These are phyloP conservation scores for Acrossocheilus wenchowensis DNA, from an alignment of 2,797 vertebrate species.

Conservation along the genomic window DNA sequence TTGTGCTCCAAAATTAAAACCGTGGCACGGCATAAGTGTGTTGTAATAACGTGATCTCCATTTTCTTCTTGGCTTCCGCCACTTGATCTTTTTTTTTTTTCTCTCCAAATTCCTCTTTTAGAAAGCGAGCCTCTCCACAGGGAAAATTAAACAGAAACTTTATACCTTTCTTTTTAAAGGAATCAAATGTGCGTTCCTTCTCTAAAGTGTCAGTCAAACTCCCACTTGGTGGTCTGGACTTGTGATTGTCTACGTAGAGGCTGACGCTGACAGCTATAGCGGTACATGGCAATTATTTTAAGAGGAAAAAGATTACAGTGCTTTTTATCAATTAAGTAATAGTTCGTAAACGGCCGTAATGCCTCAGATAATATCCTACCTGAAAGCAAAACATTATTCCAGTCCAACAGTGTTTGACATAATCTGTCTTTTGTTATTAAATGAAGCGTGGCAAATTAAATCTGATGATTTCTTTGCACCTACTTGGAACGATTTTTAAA, in stretches of 20 bases:
- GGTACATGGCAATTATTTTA: slow-evolving; percentile 48
- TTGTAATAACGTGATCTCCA: slow-evolving; percentile 30
- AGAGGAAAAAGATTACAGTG: slow-evolving; percentile 39
- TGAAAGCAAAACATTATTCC: slow-evolving; percentile 33
- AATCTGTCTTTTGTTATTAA: slow-evolving; percentile 27
- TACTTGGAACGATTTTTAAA: neutral
- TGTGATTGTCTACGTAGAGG: slow-evolving; percentile 4
- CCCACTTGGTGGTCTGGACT: slow-evolving; percentile 51
- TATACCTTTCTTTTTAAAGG: slow-evolving; percentile 44
- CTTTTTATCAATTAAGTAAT: slow-evolving; percentile 39
- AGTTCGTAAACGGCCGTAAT: slow-evolving; percentile 26
- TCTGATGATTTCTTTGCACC: slow-evolving; percentile 29
- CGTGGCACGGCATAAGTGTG: neutral
- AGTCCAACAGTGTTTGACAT: slow-evolving; percentile 29
- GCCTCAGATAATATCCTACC: slow-evolving; percentile 16
- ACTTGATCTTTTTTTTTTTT: neutral
- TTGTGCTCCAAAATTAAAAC: slow-evolving; percentile 48
- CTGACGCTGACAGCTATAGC: slow-evolving; percentile 11
- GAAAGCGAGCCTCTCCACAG: slow-evolving; percentile 36
- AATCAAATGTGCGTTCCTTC: slow-evolving; percentile 40
- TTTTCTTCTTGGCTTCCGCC: slow-evolving; percentile 20
- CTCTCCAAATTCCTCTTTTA: slow-evolving; percentile 6
- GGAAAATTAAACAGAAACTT: slow-evolving; percentile 53
- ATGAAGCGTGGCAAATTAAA: slow-evolving; percentile 32
- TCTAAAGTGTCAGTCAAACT: slow-evolving; percentile 38